Evolutionary conservation across 2,888 invertebrate species (phyloP), one percentile per base, ranked within the genome.

Genomic region (Tinea semifulvella): DNA sequence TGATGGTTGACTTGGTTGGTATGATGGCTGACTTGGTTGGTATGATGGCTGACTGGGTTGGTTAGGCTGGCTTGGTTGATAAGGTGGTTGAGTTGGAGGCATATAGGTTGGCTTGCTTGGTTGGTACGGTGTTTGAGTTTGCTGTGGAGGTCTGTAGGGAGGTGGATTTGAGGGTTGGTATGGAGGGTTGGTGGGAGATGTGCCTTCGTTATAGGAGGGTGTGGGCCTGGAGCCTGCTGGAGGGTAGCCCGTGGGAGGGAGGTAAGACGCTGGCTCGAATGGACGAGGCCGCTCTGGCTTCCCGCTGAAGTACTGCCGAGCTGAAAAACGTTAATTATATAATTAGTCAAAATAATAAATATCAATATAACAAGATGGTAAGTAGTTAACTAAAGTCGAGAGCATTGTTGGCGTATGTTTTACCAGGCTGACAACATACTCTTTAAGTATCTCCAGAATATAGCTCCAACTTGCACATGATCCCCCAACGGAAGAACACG

Each of bases 261-360:
- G 76, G 13, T 57, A 57, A 42, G 51, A 17, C 8, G 71, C 61
- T 38, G 86, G 80, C 60, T 87, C 85, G 61, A 89, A 89, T 1
- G 89, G 89, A 52, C 89, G 74, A n/a, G 89, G 89, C 58, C 82
- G 86, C 56, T 89, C 87, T 1, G 88, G 85, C 47, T 82, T 77
- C 47, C 84, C 84, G 49, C 87, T 87, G 66, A 63, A 88, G 84
- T 85, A 77, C 50, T 89, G 89, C 14, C 89, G 87, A 64, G 86
- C 89, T 89, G 80, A 51, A 74, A 75, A 46, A 45, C n/a, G n/a
- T n/a, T n/a, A n/a, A n/a, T n/a, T n/a, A n/a, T n/a, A n/a, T n/a
- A n/a, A n/a, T n/a, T n/a, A n/a, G n/a, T n/a, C n/a, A n/a, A n/a
- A n/a, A n/a, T n/a, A n/a, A n/a, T n/a, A n/a, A n/a, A n/a, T n/a